These are phyloP conservation scores for Ormyrus pomaceus DNA, from an alignment of 2,888 invertebrate genomes.

Conservation along the genomic window DNA sequence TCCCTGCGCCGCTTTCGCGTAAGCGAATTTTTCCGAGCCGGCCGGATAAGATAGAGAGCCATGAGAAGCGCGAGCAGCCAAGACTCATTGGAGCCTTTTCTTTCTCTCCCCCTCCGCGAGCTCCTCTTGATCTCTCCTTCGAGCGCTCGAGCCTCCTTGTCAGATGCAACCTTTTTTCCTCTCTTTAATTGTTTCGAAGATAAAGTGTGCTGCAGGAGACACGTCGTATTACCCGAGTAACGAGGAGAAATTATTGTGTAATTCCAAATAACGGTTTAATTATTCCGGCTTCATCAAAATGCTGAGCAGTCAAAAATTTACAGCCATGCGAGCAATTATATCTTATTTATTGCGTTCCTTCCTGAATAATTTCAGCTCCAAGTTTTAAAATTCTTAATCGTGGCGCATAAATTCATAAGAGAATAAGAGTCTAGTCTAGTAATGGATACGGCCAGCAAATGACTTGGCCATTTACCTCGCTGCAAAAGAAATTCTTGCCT, in stretches of 20 bases:
- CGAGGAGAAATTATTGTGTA: constrained; percentile 39
- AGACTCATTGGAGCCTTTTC: constrained; percentile 17
- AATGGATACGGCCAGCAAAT: background rate
- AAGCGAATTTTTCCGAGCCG: constrained; percentile 70
- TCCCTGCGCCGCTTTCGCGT: constrained; percentile 61
- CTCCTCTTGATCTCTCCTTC: background rate
- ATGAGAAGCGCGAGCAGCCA: constrained; percentile 27
- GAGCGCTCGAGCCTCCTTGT: constrained; percentile 21
- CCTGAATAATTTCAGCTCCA: background rate
- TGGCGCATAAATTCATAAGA: background rate
- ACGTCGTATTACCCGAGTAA: constrained; percentile 27
- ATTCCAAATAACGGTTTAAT: constrained; percentile 46
- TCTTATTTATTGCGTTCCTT: constrained; percentile 6
- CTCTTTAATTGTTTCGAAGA: constrained; percentile 46
- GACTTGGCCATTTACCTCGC: constrained; percentile 16
- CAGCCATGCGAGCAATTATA: constrained; percentile 14
- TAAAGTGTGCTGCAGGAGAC: constrained; percentile 32
- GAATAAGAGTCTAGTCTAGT: too few relatives aligned
- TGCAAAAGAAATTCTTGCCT: constrained; percentile 8
- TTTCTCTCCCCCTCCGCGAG: too few relatives aligned
- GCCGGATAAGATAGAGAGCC: constrained; percentile 67
- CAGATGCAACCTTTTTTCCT: constrained; percentile 26
- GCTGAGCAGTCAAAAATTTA: constrained; percentile 29
- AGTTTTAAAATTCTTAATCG: too few relatives aligned
- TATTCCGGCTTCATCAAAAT: constrained; percentile 22